Percentiles rank a stretch among this genome's conserved stretches.
phyloP scores from a whole-genome alignment of 2,113 vertebrate genomes.

The Tor tambroides region DNA sequence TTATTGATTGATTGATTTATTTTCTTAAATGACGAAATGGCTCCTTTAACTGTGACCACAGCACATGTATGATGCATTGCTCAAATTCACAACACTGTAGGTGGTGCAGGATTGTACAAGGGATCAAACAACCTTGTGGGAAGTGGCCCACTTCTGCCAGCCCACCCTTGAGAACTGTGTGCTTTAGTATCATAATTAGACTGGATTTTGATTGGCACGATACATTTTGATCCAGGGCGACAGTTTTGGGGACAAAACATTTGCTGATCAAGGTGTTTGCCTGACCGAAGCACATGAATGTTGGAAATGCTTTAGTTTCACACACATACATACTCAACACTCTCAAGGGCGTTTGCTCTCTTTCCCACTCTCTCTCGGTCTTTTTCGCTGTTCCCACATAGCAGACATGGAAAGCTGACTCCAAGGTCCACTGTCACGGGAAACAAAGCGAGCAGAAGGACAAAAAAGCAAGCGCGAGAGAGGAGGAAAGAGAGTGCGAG shows the following conservation, averaged over 20 bases:
- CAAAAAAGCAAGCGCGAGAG: conserved; percentile 31
- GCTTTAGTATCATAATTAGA: conserved; percentile 29
- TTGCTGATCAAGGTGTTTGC: conserved; percentile 4
- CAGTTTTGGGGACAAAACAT: conserved; percentile 21
- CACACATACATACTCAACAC: conserved; percentile 25
- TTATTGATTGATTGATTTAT: background rate
- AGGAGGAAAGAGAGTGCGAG: conserved; percentile 46
- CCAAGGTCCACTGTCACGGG: conserved; percentile 58
- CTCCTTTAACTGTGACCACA: conserved; percentile 3
- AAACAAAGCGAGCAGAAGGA: conserved; percentile 55
- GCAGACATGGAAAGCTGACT: conserved; percentile 66
- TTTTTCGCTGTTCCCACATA: conserved; percentile 44
- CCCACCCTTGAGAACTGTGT: conserved; percentile 13
- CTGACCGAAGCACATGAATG: background rate
- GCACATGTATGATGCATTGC: background rate
- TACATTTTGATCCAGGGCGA: conserved; percentile 4
- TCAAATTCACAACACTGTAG: background rate
- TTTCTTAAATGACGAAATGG: background rate
- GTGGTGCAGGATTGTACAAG: background rate
- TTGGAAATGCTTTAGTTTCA: conserved; percentile 22
- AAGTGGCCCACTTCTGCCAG: conserved; percentile 19
- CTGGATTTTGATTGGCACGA: conserved; percentile 13
- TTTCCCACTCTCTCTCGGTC: background rate
- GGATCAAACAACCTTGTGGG: conserved; percentile 21
- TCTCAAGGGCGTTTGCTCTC: conserved; percentile 58